phyloP scores from a whole-genome alignment of 1,140 invertebrate genomes.

The Papilio xuthus region DNA sequence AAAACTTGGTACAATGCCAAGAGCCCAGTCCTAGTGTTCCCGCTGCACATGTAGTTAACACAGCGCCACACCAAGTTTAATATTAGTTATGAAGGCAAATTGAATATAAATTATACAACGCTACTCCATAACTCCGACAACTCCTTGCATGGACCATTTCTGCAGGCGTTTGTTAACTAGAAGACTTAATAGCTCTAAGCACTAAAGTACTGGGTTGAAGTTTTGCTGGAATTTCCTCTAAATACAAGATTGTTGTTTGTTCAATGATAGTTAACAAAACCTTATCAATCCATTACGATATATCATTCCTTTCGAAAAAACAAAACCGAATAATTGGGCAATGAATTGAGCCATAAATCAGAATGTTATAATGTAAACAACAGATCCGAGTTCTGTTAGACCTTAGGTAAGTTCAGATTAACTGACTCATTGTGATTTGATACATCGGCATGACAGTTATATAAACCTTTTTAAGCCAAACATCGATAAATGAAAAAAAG shows the following conservation, averaged over 20 bases:
- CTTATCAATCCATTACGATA: background rate
- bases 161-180: constrained; percentile 17
- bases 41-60: constrained; percentile 34
- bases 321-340: too few species aligned
- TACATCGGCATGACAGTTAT: too few species aligned
- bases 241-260: background rate
- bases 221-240: constrained; percentile 4
- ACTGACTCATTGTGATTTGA: too few species aligned
- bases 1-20: constrained; percentile 28
- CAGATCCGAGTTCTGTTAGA: too few species aligned
- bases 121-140: constrained; percentile 7
- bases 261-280: background rate
- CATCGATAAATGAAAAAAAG: too few species aligned
- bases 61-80: constrained; percentile 28
- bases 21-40: background rate
- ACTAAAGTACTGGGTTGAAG: background rate
- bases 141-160: constrained; percentile 20
- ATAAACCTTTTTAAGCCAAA: too few species aligned
- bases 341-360: too few species aligned
- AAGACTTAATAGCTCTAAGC: background rate
- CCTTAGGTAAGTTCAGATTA: too few species aligned
- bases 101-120: constrained; percentile 39
- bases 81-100: constrained; percentile 38
- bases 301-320: background rate
- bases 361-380: too few species aligned